Evolutionary conservation across 2,888 invertebrate species (phyloP), one percentile per base, ranked within the genome.

Genomic region (Chymomyza amoena): DNA sequence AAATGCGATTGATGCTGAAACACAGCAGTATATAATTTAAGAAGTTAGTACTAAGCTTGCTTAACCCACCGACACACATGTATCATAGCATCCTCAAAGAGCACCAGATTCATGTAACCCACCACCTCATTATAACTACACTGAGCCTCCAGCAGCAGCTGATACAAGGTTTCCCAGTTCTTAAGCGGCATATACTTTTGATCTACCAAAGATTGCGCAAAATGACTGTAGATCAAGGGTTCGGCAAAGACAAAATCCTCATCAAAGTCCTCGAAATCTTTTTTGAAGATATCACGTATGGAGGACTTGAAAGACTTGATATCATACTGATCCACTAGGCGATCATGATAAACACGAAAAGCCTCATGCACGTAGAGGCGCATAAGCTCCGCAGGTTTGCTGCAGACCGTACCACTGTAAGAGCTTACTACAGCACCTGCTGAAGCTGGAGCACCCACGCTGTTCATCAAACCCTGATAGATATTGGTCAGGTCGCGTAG

Each of bases 51-150:
- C 39, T 13, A 45, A 2, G 36, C 9, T 45, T 45, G 39, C 7
- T 28, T 5, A 0, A 66, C 81, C 89, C 80, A 94, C 94, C 96
- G 94, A 92, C 97, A 97, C 62, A 98, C 95, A 90, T 98, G 98
- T 81, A 95, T 94, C 96, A 98, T 97, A 6, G 98, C 98, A 90
- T 98, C 98, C 89, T 98, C 98, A 89, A 99, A 99, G 36, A 99
- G 93, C 7, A 99, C 98, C 66, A 99, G 93, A 92, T 98, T 98
- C 98, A 98, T 98, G 0, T 96, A 96, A 1, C 97, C 96, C 18
- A 96, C 94, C 66, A 98, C 93, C 89, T 99, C 98, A 89, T 98
- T 98, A 90, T 99, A 98, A 65, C 94, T 94, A 1, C 94, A 93
- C 66, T 98, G 93, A 0, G 97, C 97, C 78, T 98, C 98, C 20